Conservation (phyloP, 2,113 vertebrate genomes). For the Callochromis pleurospilus region DNA sequence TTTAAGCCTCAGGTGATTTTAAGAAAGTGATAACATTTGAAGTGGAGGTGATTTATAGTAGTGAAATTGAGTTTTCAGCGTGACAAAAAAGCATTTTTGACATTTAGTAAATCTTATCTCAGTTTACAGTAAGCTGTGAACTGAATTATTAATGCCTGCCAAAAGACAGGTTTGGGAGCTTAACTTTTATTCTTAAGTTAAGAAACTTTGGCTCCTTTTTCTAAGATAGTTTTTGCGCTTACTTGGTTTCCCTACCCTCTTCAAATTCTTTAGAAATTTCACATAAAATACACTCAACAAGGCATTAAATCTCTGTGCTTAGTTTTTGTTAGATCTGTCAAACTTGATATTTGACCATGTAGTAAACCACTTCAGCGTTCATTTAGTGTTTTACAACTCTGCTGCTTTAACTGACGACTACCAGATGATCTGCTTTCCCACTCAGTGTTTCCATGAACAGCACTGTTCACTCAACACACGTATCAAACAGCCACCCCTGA, state of each 20-base stretch:
- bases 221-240: neutral
- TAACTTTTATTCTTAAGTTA: neutral
- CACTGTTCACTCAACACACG: neutral
- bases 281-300: neutral
- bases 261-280: neutral
- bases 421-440: neutral
- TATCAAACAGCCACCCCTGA: neutral
- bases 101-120: neutral
- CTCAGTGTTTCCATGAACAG: neutral
- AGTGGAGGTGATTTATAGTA: neutral
- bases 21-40: neutral
- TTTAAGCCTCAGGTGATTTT: neutral
- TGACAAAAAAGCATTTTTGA: neutral
- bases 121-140: neutral
- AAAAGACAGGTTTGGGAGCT: neutral
- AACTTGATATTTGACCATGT: neutral
- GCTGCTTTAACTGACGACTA: neutral
- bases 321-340: neutral
- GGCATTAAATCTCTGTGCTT: neutral
- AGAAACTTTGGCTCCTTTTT: neutral
- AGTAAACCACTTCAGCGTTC: neutral
- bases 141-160: neutral
- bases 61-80: fast-evolving
- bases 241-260: neutral
- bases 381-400: neutral